Evolutionary conservation across 2,888 invertebrate genomes (phyloP).

Genomic region (Tetrapedia diversipes): DNA sequence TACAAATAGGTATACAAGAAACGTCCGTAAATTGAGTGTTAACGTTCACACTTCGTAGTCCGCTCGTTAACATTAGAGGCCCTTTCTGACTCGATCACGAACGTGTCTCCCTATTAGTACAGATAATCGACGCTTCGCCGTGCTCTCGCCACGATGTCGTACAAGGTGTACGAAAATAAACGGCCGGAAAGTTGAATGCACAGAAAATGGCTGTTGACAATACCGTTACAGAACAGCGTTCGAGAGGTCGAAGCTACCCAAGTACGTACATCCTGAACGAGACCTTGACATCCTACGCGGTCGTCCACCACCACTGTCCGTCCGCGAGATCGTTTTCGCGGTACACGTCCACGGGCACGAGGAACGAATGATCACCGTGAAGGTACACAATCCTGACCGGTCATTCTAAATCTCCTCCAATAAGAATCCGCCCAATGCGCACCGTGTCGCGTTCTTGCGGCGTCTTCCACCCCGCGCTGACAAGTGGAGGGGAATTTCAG

Average conservation of each 20-base stretch:
- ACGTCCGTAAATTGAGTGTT: too few species aligned
- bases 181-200: conserved; percentile 4
- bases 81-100: too few species aligned
- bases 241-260: conserved; percentile 11
- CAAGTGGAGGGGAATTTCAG: conserved; percentile 39
- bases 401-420: conserved; percentile 68
- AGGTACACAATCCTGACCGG: conserved; percentile 44
- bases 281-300: conserved; percentile 58
- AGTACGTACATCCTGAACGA: conserved; percentile 21
- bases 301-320: conserved; percentile 5
- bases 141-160: not conserved
- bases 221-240: conserved; percentile 44
- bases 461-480: conserved; percentile 47
- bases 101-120: too few species aligned
- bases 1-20: too few species aligned
- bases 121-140: too few species aligned
- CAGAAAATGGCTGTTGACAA: conserved; percentile 1
- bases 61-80: too few species aligned
- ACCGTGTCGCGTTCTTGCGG: conserved; percentile 53
- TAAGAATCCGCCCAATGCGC: conserved; percentile 40
- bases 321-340: not conserved
- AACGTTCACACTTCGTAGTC: too few species aligned
- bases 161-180: conserved; percentile 1
- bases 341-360: conserved; percentile 4
- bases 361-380: conserved; percentile 44